A percentile compares a stretch with the other conserved stretches of the same genome.
These are phyloP conservation scores for Pomacea maculata DNA, from an alignment of 1,140 invertebrate species.

Conservation along the genomic window DNA sequence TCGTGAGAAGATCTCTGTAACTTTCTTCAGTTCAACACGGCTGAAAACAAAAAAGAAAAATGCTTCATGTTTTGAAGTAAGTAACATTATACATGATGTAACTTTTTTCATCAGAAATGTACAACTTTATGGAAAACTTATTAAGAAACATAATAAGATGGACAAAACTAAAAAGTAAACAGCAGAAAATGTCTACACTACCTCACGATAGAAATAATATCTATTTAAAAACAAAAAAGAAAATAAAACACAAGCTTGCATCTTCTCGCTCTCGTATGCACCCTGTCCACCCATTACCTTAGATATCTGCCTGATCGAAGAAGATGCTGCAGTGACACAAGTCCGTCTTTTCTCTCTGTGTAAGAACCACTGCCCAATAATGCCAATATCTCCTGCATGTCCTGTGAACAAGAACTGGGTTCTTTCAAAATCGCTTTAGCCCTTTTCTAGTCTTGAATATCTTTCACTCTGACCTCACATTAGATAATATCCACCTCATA, in stretches of 20 bases:
- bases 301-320: slow-evolving; percentile 78
- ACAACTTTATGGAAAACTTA: no score
- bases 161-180: no score
- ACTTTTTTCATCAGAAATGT: no score
- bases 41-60: slow-evolving; percentile 44
- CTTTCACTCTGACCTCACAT: no score
- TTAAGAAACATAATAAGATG: no score
- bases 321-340: slow-evolving; percentile 82
- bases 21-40: slow-evolving; percentile 76
- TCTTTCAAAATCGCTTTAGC: no score
- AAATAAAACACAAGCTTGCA: neutral
- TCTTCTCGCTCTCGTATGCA: neutral
- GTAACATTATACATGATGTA: neutral
- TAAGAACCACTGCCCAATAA: slow-evolving; percentile 88
- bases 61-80: neutral
- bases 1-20: slow-evolving; percentile 91
- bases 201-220: no score
- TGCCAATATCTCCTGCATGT: slow-evolving; percentile 88
- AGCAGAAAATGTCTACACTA: no score
- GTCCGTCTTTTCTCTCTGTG: slow-evolving; percentile 91
- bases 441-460: no score
- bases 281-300: slow-evolving; percentile 43
- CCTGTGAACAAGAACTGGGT: slow-evolving; percentile 66
- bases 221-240: neutral
- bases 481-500: no score